phyloP scores from a whole-genome alignment of 2,888 invertebrate genomes.

The Leucophora obtusa region DNA sequence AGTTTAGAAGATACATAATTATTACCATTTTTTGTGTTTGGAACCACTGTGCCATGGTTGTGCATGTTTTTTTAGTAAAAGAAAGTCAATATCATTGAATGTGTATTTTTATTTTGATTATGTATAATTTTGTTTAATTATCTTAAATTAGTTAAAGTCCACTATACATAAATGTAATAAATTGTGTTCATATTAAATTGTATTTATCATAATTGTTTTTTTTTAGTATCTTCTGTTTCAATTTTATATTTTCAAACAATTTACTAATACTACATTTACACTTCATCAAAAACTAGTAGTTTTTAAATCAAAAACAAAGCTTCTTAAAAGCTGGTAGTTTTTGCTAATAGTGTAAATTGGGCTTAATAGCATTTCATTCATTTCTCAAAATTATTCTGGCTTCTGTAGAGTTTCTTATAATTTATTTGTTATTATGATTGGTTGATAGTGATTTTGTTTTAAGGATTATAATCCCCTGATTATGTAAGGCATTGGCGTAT shows the following conservation, averaged over 20 bases:
- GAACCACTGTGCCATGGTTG: too few species aligned
- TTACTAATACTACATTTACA: constrained; percentile 5
- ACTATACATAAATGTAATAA: constrained; percentile 65
- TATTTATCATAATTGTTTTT: constrained; percentile 29
- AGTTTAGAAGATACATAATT: too few species aligned
- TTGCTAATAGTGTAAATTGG: too few species aligned
- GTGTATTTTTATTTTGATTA: constrained; percentile 60
- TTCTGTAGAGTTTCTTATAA: not conserved
- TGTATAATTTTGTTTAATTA: constrained; percentile 60
- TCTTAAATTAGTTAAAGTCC: constrained; percentile 63
- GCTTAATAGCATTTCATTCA: too few species aligned
- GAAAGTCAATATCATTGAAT: not conserved
- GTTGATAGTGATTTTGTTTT: not conserved
- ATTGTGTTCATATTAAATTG: constrained; percentile 33
- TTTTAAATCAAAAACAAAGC: too few species aligned
- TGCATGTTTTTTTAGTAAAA: not conserved
- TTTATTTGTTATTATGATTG: not conserved
- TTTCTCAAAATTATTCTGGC: not conserved
- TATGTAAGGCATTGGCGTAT: too few species aligned
- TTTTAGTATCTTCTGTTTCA: constrained; percentile 4
- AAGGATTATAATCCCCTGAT: not conserved
- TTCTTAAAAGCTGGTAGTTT: too few species aligned
- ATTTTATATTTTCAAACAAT: not conserved
- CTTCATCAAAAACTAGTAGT: too few species aligned
- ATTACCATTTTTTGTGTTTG: too few species aligned